Evolutionary conservation across 1,140 invertebrate genomes (phyloP).

Genomic region (Hylyphantes graminicola): DNA sequence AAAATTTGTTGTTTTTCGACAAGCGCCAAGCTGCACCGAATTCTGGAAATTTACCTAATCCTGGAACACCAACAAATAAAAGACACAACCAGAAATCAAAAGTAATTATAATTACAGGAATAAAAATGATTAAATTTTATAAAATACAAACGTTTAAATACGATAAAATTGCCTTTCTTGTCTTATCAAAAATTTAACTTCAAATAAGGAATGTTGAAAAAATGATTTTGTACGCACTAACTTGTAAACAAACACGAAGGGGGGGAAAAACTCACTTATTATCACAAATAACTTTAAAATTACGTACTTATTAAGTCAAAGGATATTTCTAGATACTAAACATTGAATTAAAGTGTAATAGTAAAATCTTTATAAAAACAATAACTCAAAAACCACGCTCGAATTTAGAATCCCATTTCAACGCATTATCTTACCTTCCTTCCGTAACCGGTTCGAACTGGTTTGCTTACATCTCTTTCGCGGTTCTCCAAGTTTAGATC

Average conservation of each 20-base stretch:
- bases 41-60: too few species aligned
- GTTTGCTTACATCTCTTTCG: conserved; percentile 57
- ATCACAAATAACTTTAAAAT: conserved; percentile 3
- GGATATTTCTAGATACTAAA: conserved; percentile 5
- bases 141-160: too few species aligned
- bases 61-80: too few species aligned
- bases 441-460: conserved; percentile 58
- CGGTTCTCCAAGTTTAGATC: conserved; percentile 34
- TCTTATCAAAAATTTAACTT: too few species aligned
- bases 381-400: conserved; percentile 53
- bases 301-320: background rate
- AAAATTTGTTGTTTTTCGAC: too few species aligned
- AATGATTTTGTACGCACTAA: conserved; percentile 30
- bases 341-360: background rate
- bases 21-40: too few species aligned
- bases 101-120: too few species aligned
- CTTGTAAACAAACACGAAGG: conserved; percentile 5
- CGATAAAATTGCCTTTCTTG: too few species aligned
- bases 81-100: too few species aligned
- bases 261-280: background rate
- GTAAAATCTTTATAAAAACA: conserved; percentile 38
- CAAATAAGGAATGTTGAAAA: background rate
- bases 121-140: too few species aligned
- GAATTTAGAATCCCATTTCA: conserved; percentile 55
- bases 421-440: conserved; percentile 36